Evolutionary conservation across 1,140 invertebrate species (phyloP).

Genomic region (Leptinotarsa undecemlineata): DNA sequence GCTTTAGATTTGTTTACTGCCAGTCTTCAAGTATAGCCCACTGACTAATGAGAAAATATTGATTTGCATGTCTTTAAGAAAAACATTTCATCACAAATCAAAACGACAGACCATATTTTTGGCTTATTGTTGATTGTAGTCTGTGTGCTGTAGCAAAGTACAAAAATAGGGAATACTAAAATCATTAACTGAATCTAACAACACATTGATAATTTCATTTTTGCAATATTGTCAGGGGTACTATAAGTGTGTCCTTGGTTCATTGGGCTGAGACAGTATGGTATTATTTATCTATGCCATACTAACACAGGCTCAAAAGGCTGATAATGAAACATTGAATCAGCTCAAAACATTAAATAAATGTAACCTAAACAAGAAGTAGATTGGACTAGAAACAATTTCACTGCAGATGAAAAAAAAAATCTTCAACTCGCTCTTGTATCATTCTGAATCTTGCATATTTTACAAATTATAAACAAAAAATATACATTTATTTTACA

Average conservation of each 20-base stretch:
- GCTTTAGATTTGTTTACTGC: no score
- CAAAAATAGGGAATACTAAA: no score
- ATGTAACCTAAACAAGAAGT: neutral
- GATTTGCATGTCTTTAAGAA: neutral
- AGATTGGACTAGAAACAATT: neutral
- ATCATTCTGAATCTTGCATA: neutral
- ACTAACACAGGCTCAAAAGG: neutral
- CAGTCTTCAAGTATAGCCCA: no score
- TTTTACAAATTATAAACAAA: neutral
- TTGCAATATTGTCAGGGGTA: neutral
- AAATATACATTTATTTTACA: constrained; percentile 13
- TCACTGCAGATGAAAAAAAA: neutral
- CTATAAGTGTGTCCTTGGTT: no score
- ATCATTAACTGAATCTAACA: no score
- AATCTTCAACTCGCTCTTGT: neutral
- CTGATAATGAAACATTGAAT: neutral
- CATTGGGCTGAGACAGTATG: neutral
- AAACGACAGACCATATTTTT: no score
- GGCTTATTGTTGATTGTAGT: no score
- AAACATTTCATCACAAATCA: neutral
- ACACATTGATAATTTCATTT: neutral
- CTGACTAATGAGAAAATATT: no score
- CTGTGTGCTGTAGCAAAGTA: no score
- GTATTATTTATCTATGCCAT: neutral
- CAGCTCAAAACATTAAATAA: neutral